These are phyloP conservation scores for Steatornis caripensis DNA, from an alignment of 2,113 vertebrate genomes.

Conservation along the genomic window DNA sequence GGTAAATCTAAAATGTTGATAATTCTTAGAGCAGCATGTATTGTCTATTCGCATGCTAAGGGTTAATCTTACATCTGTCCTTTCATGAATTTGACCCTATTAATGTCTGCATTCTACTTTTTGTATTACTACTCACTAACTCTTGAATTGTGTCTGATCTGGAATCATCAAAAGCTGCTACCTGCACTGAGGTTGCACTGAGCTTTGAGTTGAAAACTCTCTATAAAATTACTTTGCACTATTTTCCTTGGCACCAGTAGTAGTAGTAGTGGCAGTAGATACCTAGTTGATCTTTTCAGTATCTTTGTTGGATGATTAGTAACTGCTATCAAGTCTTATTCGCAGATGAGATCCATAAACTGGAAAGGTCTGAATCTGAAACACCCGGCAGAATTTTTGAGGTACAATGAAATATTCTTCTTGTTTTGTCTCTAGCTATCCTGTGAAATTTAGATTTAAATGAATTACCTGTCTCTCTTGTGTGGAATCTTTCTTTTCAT, in stretches of 20 bases:
- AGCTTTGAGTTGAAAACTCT: not conserved
- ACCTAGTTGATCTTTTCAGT: not conserved
- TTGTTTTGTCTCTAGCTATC: not conserved
- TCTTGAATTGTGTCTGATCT: not conserved
- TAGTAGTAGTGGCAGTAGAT: not conserved
- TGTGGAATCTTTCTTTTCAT: not conserved
- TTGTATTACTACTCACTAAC: constrained; percentile 20
- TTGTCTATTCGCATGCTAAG: not conserved
- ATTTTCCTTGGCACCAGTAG: not conserved
- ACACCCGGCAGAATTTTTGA: not conserved
- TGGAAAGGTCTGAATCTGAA: not conserved
- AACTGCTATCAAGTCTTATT: not conserved
- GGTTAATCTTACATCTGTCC: not conserved
- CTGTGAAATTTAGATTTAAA: not conserved
- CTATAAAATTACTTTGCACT: not conserved
- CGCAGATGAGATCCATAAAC: not conserved
- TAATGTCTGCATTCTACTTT: not conserved
- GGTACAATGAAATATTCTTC: not conserved
- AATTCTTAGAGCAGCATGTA: not conserved
- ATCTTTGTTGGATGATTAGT: not conserved
- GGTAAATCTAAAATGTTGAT: not conserved
- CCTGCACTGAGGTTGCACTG: not conserved
- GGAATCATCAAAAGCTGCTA: not conserved
- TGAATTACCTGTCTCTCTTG: not conserved
- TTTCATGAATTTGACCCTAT: not conserved